Percentiles rank a stretch among this genome's conserved stretches.
Conservation (phyloP, 2,113 vertebrate genomes). For the Dasyornis broadbenti region DNA sequence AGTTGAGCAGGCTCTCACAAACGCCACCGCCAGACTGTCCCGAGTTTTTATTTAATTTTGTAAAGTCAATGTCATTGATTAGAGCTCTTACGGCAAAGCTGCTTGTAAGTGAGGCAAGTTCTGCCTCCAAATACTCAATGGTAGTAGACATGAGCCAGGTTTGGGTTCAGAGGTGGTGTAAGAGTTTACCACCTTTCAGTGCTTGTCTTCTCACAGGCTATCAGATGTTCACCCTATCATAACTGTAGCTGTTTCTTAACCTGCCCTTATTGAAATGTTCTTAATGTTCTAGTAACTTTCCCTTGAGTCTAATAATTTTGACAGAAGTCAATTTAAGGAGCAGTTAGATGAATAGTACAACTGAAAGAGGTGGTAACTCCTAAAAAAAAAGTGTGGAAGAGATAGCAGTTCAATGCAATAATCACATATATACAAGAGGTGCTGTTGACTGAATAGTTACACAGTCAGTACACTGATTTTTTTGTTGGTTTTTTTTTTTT, state of each 20-base stretch:
- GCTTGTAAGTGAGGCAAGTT: not conserved
- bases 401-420: not conserved
- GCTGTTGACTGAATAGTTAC: not conserved
- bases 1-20: too few species aligned
- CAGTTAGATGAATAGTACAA: not conserved
- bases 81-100: accelerated
- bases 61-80: accelerated
- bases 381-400: not conserved
- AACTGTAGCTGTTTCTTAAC: not conserved
- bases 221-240: too few species aligned
- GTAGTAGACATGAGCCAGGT: not conserved
- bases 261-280: not conserved
- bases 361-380: not conserved
- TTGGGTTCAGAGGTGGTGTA: not conserved
- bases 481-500: not conserved
- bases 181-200: not conserved
- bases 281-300: not conserved
- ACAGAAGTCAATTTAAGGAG: not conserved
- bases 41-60: not conserved
- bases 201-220: not conserved
- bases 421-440: not conserved
- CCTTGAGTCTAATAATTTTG: not conserved
- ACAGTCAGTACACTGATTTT: not conserved
- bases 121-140: accelerated
- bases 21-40: accelerated